Evolutionary conservation across 37 sponge, comb jelly and placozoan genomes (phyloP).

Genomic region (Spongilla lacustris): DNA sequence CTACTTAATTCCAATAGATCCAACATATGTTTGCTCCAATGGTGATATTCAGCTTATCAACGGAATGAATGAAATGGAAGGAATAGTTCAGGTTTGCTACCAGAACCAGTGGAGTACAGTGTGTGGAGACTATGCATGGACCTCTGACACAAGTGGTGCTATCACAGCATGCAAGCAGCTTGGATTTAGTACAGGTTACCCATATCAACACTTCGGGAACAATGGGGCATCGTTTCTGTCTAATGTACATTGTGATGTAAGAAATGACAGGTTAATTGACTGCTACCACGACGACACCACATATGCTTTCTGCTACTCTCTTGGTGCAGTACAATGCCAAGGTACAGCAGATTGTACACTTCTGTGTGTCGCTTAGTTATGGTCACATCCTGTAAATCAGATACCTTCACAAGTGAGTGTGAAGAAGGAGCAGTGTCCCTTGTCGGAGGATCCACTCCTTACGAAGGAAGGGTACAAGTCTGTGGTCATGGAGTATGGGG

Average conservation of each 20-base stretch:
- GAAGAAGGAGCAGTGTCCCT: neutral
- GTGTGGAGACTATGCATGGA: neutral
- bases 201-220: too few relatives aligned
- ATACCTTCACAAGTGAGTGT: neutral
- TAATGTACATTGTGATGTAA: too few relatives aligned
- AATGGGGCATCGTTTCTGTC: too few relatives aligned
- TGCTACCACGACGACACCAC: too few relatives aligned
- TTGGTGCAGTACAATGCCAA: too few relatives aligned
- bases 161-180: neutral
- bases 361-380: too few relatives aligned
- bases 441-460: neutral
- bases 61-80: neutral
- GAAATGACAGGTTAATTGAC: too few relatives aligned
- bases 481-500: constrained; percentile 42
- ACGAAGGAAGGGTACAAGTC: constrained; percentile 39
- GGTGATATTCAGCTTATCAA: neutral
- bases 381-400: neutral
- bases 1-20: neutral
- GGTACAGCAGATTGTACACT: too few relatives aligned
- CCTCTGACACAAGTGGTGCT: neutral
- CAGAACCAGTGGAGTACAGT: neutral
- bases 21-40: neutral
- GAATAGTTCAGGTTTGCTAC: neutral
- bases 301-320: too few relatives aligned
- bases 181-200: too few relatives aligned